phyloP scores from a whole-genome alignment of 2,888 invertebrate species.

The Encarsia formosa region DNA sequence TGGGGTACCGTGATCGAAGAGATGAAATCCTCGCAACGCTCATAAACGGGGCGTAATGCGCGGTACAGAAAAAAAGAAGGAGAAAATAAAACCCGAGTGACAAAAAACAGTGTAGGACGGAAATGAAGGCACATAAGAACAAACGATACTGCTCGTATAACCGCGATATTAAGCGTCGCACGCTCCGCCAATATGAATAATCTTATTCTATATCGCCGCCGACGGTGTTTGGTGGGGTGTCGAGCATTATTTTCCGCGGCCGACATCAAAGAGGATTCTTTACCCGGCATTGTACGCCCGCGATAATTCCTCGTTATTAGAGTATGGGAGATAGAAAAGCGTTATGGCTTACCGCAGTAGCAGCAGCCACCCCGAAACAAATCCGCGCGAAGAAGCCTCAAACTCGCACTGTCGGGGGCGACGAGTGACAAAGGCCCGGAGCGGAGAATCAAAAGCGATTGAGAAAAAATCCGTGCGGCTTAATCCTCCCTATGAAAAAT shows the following conservation, averaged over 20 bases:
- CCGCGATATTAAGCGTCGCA: constrained; percentile 16
- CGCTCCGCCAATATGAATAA: constrained; percentile 36
- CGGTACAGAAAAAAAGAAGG: too few species aligned
- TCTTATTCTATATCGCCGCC: constrained; percentile 45
- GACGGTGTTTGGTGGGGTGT: constrained; percentile 5
- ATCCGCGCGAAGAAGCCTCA: constrained; percentile 45
- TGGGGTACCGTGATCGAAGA: too few species aligned
- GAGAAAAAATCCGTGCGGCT: constrained; percentile 19
- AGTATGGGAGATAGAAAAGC: constrained; percentile 26
- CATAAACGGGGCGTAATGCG: too few species aligned
- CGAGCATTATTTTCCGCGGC: constrained; percentile 45
- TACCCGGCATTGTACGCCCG: constrained; percentile 44
- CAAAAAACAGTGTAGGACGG: too few species aligned
- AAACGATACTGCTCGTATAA: constrained; percentile 16
- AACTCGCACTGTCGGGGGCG: not conserved
- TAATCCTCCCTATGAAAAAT: constrained; percentile 36
- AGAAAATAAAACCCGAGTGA: too few species aligned
- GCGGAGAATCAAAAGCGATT: constrained; percentile 23
- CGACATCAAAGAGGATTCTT: constrained; percentile 50
- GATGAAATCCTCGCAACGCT: too few species aligned
- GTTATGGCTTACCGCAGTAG: constrained; percentile 52
- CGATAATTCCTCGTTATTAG: constrained; percentile 52
- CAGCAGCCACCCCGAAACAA: constrained; percentile 47
- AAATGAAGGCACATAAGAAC: constrained; percentile 22
- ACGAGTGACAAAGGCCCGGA: not conserved